Conservation (phyloP, 2,888 invertebrate genomes). For the Andrena minutula region DNA sequence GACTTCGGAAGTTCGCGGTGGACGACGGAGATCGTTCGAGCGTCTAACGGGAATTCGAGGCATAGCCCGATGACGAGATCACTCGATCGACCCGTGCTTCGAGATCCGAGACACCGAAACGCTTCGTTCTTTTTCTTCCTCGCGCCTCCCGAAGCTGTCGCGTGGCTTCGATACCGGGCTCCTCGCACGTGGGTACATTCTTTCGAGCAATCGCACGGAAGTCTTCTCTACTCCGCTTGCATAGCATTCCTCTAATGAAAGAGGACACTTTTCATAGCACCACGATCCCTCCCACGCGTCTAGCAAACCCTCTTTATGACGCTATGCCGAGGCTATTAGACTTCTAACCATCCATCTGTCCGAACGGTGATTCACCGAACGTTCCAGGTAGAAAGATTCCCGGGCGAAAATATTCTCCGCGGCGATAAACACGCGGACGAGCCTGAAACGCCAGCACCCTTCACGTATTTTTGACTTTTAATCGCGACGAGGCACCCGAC, state of each 20-base stretch:
- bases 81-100: slow-evolving; percentile 64
- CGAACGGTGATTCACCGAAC: slow-evolving; percentile 30
- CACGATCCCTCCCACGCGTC: too few relatives aligned
- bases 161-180: background rate
- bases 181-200: too few relatives aligned
- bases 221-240: too few relatives aligned
- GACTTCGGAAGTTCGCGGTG: background rate
- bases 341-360: background rate
- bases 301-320: background rate
- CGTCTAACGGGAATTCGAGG: slow-evolving; percentile 75
- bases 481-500: background rate
- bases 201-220: too few relatives aligned
- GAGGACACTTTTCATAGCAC: too few relatives aligned
- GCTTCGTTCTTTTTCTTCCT: slow-evolving; percentile 33
- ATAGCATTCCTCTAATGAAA: too few relatives aligned
- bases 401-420: background rate
- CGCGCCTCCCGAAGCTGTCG: background rate
- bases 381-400: slow-evolving; percentile 23
- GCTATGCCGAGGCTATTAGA: background rate
- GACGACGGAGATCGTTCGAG: background rate
- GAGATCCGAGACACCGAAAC: slow-evolving; percentile 64
- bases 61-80: slow-evolving; percentile 72
- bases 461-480: background rate
- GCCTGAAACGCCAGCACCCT: too few relatives aligned
- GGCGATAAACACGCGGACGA: background rate